Evolutionary conservation across 2,888 invertebrate genomes (phyloP).

Genomic region (Papilio elwesi): DNA sequence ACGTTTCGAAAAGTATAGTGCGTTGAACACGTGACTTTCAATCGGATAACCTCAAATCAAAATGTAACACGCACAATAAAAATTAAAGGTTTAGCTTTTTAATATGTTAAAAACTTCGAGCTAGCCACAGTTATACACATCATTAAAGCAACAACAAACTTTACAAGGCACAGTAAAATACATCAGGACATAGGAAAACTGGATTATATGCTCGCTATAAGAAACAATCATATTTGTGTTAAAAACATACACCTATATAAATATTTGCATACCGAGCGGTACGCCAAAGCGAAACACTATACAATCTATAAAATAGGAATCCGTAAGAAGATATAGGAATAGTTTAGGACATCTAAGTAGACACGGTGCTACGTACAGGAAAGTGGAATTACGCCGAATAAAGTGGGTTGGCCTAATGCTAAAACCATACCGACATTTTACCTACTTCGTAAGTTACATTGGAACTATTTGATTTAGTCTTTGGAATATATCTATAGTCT

Average conservation of each 20-base stretch:
- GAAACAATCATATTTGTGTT: conserved; percentile 41
- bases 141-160: conserved; percentile 55
- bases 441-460: conserved; percentile 25
- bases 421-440: conserved; percentile 45
- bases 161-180: conserved; percentile 79
- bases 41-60: too few species aligned
- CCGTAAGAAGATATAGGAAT: conserved; percentile 49
- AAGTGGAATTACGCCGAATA: conserved; percentile 19
- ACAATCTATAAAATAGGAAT: conserved; percentile 51
- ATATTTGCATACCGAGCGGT: conserved; percentile 48
- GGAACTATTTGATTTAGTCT: conserved; percentile 23
- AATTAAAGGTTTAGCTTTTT: too few species aligned
- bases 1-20: too few species aligned
- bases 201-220: conserved; percentile 45
- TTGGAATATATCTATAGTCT: conserved; percentile 28
- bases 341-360: conserved; percentile 41
- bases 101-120: conserved; percentile 7
- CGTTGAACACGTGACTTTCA: too few species aligned
- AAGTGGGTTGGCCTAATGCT: conserved; percentile 47
- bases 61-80: too few species aligned
- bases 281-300: conserved; percentile 50
- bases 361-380: conserved; percentile 34
- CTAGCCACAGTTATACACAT: conserved; percentile 55
- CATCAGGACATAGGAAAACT: conserved; percentile 52
- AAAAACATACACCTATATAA: conserved; percentile 49